Evolutionary conservation across 1,140 invertebrate genomes (phyloP), one percentile per base, ranked within the genome.

Genomic region (Monomorium pharaonis): DNA sequence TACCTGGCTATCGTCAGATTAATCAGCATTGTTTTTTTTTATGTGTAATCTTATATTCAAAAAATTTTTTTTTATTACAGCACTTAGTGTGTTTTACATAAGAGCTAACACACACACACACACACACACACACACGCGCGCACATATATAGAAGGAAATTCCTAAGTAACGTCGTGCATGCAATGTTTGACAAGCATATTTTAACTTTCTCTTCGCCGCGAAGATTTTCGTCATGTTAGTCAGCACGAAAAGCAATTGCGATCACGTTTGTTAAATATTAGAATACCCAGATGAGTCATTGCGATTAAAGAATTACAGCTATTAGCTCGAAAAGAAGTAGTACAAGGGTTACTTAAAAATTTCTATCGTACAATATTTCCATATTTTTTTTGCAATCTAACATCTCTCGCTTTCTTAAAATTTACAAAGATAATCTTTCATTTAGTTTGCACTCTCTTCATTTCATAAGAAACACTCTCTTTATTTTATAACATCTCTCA

Each of bases 101-200:
- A 90, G 88, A 44, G 60, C 33, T 21, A 18, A 12, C 63, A 21
- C n/a, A n/a, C n/a, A n/a, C n/a, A n/a, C n/a, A n/a, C n/a, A n/a
- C n/a, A n/a, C n/a, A n/a, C n/a, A n/a, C n/a, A n/a, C n/a, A n/a
- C n/a, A n/a, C n/a, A n/a, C n/a, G n/a, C n/a, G n/a, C n/a, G n/a
- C n/a, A n/a, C n/a, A n/a, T n/a, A n/a, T n/a, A n/a, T 10, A n/a
- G 42, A 54, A 78, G 75, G 72, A 72, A 87, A 83, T 70, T 75
- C 27, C 74, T 88, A 77, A 81, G 80, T 83, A 44, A 83, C 47
- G 33, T 86, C 76, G 62, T 44, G 62, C 54, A 72, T 84, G 75
- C 80, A 88, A 91, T 92, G 72, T 92, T 91, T 87, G 88, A 88
- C 81, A 74, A 89, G 81, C 63, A 67, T 91, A 92, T 62, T 76